phyloP scores from a whole-genome alignment of 2,113 vertebrate species.

The Chloropsis hardwickii region DNA sequence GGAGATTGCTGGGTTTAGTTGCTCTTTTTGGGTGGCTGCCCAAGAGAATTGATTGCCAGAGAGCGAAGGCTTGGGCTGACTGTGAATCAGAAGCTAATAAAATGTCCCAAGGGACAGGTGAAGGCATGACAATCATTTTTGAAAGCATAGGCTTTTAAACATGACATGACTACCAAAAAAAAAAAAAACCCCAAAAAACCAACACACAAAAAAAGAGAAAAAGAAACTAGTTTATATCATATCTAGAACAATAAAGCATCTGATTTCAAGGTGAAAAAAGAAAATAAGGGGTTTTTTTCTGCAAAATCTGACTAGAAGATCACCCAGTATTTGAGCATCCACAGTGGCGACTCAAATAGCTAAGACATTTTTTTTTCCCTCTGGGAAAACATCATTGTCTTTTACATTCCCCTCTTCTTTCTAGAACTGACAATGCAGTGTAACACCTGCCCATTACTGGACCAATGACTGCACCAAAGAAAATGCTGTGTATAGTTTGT shows the following conservation, averaged over 20 bases:
- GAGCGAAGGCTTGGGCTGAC: slow-evolving; percentile 11
- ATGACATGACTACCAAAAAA: neutral
- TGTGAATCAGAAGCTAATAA: slow-evolving; percentile 54
- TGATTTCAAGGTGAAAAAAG: neutral
- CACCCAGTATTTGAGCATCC: neutral
- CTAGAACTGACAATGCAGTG: neutral
- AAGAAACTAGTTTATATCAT: neutral
- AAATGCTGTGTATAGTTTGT: fast-evolving
- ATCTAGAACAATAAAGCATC: neutral
- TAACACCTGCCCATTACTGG: neutral
- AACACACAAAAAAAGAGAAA: neutral
- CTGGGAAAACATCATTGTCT: neutral
- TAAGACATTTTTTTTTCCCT: neutral
- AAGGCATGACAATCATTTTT: neutral
- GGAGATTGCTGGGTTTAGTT: neutral
- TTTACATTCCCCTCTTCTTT: neutral
- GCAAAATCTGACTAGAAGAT: neutral
- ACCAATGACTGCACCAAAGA: neutral
- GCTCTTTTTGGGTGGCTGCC: slow-evolving; percentile 51
- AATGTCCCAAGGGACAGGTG: neutral
- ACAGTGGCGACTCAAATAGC: neutral
- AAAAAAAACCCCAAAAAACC: fast-evolving
- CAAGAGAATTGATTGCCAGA: slow-evolving; percentile 46
- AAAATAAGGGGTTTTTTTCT: neutral
- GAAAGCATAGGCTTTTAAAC: neutral